Evolutionary conservation across 1,140 invertebrate genomes (phyloP).

Genomic region (Penaeus chinensis): DNA sequence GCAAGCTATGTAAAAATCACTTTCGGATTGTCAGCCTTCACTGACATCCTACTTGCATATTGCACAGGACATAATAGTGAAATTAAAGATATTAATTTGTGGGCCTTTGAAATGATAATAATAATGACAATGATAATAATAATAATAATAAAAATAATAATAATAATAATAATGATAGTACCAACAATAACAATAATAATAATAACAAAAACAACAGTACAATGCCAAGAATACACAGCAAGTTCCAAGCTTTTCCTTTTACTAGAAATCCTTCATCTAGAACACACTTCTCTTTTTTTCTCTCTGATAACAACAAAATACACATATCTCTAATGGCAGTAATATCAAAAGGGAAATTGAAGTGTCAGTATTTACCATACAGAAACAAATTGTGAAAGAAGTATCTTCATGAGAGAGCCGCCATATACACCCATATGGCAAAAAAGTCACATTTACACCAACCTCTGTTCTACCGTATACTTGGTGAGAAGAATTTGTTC

Average conservation of each 20-base stretch:
- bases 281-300: too few relatives aligned
- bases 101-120: background rate
- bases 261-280: too few relatives aligned
- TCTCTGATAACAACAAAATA: too few relatives aligned
- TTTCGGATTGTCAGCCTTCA: constrained; percentile 42
- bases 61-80: constrained; percentile 42
- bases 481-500: constrained; percentile 19
- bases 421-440: constrained; percentile 25
- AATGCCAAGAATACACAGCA: too few relatives aligned
- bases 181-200: too few relatives aligned
- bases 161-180: too few relatives aligned
- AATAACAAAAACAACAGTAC: too few relatives aligned
- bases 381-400: constrained; percentile 12
- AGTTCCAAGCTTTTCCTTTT: too few relatives aligned
- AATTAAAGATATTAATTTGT: constrained; percentile 22
- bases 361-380: background rate
- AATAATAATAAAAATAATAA: too few relatives aligned
- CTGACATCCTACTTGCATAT: constrained; percentile 51
- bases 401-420: constrained; percentile 22
- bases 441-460: constrained; percentile 1
- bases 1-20: constrained; percentile 41
- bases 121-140: too few relatives aligned
- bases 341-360: background rate
- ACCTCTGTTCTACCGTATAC: constrained; percentile 25
- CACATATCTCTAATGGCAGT: background rate